Conservation (phyloP, 1,140 invertebrate species). For the Monomorium pharaonis region DNA sequence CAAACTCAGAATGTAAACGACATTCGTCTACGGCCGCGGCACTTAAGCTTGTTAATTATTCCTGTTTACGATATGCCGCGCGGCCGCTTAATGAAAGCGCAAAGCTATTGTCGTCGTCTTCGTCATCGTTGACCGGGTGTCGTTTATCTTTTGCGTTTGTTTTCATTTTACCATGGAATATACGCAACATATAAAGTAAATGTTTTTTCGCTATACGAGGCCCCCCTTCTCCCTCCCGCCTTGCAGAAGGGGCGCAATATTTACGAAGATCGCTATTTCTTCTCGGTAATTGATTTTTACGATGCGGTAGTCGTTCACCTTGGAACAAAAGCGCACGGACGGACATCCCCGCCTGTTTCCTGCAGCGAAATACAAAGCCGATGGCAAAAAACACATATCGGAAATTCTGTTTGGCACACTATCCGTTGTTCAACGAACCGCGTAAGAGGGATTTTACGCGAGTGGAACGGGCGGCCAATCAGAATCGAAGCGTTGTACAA, state of each 20-base stretch:
- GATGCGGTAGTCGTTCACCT: constrained; percentile 9
- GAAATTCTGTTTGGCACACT: neutral
- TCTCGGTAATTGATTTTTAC: constrained; percentile 42
- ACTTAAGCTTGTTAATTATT: constrained; percentile 9
- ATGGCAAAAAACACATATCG: too few relatives aligned
- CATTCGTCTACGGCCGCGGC: neutral
- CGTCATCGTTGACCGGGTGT: too few relatives aligned
- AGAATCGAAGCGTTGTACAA: neutral
- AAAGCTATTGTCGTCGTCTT: neutral
- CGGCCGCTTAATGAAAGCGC: constrained; percentile 7
- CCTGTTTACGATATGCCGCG: neutral
- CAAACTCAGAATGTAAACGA: neutral
- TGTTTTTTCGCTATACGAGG: neutral
- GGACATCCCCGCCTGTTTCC: neutral
- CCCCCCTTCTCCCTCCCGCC: too few relatives aligned
- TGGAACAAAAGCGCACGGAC: neutral
- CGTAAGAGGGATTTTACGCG: neutral
- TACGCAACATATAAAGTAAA: neutral
- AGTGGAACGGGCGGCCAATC: neutral
- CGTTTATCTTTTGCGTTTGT: neutral
- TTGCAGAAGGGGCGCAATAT: neutral
- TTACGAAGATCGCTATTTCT: constrained; percentile 17
- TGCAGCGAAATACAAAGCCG: neutral
- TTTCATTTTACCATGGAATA: neutral
- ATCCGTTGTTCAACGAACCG: constrained; percentile 11